Conservation (phyloP, 2,888 invertebrate species). For the Meloe dianella region DNA sequence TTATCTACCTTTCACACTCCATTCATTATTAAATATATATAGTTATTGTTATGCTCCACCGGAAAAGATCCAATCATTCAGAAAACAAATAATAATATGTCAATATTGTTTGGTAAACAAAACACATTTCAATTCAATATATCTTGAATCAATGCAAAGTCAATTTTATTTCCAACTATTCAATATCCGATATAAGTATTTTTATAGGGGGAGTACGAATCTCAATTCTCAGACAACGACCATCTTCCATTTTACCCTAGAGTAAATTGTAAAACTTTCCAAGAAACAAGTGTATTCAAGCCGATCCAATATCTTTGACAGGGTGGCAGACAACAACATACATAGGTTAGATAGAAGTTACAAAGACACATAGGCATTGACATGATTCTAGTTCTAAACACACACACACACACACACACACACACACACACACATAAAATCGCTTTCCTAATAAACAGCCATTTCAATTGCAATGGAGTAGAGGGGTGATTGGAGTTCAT, state of each 20-base stretch:
- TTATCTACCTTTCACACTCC: conserved; percentile 53
- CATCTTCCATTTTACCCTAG: conserved; percentile 10
- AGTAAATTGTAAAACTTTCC: conserved; percentile 34
- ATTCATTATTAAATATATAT: conserved; percentile 40
- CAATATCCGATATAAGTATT: neutral
- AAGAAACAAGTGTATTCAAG: conserved; percentile 26
- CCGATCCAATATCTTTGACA: conserved; percentile 31
- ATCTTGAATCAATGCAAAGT: conserved; percentile 9
- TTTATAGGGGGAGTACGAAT: neutral
- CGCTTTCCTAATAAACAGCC: conserved; percentile 38
- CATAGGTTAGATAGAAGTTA: conserved; percentile 18
- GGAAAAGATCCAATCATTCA: conserved; percentile 23
- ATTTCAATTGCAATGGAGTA: conserved; percentile 45
- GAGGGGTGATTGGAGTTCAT: conserved; percentile 54
- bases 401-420: conserved; percentile 18
- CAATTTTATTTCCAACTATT: conserved; percentile 5
- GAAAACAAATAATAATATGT: conserved; percentile 23
- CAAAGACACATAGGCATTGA: conserved; percentile 17
- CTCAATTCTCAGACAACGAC: conserved; percentile 3
- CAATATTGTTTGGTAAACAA: neutral
- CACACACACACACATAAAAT: conserved; percentile 21
- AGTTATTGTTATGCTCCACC: conserved; percentile 19
- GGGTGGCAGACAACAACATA: conserved; percentile 30
- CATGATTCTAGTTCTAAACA: conserved; percentile 36
- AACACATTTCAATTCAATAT: neutral